Evolutionary conservation across 1,140 invertebrate genomes (phyloP).

Genomic region (Riptortus pedestris): DNA sequence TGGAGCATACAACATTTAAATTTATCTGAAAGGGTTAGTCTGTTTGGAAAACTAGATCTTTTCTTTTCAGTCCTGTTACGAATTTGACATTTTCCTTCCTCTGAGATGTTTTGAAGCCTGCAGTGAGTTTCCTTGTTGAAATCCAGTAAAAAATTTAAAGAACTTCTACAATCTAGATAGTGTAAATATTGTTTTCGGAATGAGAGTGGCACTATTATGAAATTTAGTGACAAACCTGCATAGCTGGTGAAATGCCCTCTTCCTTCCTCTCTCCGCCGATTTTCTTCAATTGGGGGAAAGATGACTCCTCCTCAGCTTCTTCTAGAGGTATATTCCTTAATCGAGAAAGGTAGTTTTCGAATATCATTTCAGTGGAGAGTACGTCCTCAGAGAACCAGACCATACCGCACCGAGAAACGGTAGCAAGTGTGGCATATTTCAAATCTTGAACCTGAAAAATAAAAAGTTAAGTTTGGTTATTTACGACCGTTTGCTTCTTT

Average conservation of each 20-base stretch:
- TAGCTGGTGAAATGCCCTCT: slow-evolving; percentile 67
- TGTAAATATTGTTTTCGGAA: too few relatives aligned
- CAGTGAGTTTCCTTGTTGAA: too few relatives aligned
- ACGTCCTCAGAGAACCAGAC: slow-evolving; percentile 98
- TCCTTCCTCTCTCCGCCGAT: slow-evolving; percentile 46
- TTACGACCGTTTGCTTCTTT: neutral
- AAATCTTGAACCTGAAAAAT: slow-evolving; percentile 76
- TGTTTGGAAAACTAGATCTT: too few relatives aligned
- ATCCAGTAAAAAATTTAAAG: too few relatives aligned
- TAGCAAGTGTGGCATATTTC: slow-evolving; percentile 95
- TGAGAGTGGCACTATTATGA: too few relatives aligned
- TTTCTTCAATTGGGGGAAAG: slow-evolving; percentile 37
- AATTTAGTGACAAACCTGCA: slow-evolving; percentile 47
- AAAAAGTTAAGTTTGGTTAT: neutral
- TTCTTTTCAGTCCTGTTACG: too few relatives aligned
- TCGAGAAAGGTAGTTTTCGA: slow-evolving; percentile 85
- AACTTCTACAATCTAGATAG: too few relatives aligned
- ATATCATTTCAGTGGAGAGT: slow-evolving; percentile 96
- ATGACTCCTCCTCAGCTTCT: slow-evolving; percentile 72
- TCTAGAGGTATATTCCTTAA: slow-evolving; percentile 84
- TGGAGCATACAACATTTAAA: too few relatives aligned
- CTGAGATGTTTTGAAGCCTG: too few relatives aligned
- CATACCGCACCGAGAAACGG: slow-evolving; percentile 98
- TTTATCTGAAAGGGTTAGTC: too few relatives aligned
- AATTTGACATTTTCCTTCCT: too few relatives aligned